Conservation (phyloP, 2,113 vertebrate genomes). For the Sorex fumeus region DNA sequence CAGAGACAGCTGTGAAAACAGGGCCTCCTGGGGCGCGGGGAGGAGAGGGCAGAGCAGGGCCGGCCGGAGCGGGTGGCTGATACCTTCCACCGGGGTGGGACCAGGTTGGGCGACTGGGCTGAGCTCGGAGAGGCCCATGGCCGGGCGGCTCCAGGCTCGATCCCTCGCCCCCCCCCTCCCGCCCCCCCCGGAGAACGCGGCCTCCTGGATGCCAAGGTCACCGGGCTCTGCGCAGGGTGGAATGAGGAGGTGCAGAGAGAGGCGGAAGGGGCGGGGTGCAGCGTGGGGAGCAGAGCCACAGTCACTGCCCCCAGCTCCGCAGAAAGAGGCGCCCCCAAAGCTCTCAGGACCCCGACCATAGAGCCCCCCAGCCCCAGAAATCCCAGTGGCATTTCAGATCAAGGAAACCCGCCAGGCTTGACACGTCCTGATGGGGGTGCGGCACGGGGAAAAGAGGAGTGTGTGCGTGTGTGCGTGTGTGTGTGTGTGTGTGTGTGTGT, state of each 20-base stretch:
- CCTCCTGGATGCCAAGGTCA: slow-evolving; percentile 58
- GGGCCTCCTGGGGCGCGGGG: slow-evolving; percentile 59
- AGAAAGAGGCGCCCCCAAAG: slow-evolving; percentile 64
- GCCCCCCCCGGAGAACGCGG: slow-evolving; percentile 45
- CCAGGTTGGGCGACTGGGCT: slow-evolving; percentile 26
- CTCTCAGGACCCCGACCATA: slow-evolving; percentile 37
- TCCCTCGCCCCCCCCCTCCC: not conserved
- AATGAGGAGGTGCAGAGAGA: slow-evolving; percentile 67
- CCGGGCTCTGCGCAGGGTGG: slow-evolving; percentile 32
- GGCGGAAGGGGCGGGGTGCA: not conserved
- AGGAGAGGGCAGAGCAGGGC: not conserved
- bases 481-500: too few species aligned
- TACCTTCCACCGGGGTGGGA: not conserved
- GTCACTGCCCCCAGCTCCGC: slow-evolving; percentile 62
- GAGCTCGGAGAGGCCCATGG: not conserved
- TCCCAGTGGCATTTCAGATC: not conserved
- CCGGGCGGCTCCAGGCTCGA: slow-evolving; percentile 15
- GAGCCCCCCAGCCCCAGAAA: not conserved
- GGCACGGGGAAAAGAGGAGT: not conserved
- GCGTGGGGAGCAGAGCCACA: slow-evolving; percentile 44
- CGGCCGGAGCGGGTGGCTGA: not conserved
- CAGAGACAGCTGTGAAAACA: slow-evolving; percentile 85
- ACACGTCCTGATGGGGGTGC: slow-evolving; percentile 6
- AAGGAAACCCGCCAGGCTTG: not conserved
- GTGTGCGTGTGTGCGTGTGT: too few species aligned